phyloP scores from a whole-genome alignment of 2,113 vertebrate genomes.

The Passerina amoena region DNA sequence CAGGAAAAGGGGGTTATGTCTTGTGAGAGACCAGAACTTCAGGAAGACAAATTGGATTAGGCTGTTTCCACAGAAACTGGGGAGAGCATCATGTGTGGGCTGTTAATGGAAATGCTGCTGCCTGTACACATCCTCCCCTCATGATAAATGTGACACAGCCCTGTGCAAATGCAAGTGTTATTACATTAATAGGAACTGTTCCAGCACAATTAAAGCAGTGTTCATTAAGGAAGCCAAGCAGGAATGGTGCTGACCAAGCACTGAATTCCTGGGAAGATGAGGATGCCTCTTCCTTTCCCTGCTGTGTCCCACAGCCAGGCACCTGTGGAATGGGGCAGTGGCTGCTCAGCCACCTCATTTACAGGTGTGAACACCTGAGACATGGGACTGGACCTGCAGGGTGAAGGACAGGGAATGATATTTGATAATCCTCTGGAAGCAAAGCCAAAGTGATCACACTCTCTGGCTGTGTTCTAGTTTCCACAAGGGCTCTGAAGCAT shows the following conservation, averaged over 20 bases:
- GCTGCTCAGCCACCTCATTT: not conserved
- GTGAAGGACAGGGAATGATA: not conserved
- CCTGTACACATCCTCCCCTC: not conserved
- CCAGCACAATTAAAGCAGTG: not conserved
- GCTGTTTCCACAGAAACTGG: not conserved
- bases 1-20: not conserved
- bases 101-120: not conserved
- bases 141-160: not conserved
- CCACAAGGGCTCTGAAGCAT: not conserved
- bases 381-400: not conserved
- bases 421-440: not conserved
- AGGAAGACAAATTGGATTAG: conserved; percentile 15
- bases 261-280: not conserved
- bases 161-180: not conserved
- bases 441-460: not conserved
- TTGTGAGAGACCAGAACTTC: not conserved
- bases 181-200: not conserved
- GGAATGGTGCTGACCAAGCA: not conserved
- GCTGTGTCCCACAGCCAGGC: accelerated
- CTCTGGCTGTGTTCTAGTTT: not conserved
- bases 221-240: not conserved
- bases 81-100: not conserved
- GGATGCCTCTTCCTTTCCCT: not conserved
- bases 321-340: not conserved
- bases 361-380: not conserved